These are phyloP conservation scores for Euzetes globulus DNA, from an alignment of 2,888 invertebrate species.

Conservation along the genomic window DNA sequence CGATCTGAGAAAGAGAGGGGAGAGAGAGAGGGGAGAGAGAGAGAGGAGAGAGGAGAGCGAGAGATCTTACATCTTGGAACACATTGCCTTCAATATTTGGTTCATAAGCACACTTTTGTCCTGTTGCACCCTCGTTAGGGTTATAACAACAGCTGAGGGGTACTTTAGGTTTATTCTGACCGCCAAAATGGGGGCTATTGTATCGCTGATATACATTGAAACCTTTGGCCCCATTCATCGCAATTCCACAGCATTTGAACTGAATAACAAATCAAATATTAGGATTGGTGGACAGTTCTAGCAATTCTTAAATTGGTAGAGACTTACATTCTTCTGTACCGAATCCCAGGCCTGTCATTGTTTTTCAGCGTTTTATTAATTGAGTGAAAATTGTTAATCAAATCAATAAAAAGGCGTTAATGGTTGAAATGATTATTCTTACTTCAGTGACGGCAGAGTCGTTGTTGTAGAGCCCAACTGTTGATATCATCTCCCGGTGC, in stretches of 20 bases:
- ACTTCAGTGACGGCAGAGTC: constrained; percentile 56
- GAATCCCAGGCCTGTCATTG: constrained; percentile 65
- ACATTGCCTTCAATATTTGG: neutral
- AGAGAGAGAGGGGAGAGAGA: too few relatives aligned
- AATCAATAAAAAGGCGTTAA: neutral
- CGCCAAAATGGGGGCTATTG: neutral
- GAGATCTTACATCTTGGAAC: constrained; percentile 24
- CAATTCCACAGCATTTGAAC: constrained; percentile 38
- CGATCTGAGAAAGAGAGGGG: too few relatives aligned
- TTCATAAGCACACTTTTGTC: neutral
- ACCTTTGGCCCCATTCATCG: neutral
- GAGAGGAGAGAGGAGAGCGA: neutral
- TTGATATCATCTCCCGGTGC: constrained; percentile 42
- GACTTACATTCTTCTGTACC: constrained; percentile 62
- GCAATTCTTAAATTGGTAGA: neutral
- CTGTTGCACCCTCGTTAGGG: neutral
- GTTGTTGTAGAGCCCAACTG: constrained; percentile 42
- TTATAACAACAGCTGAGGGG: constrained; percentile 36
- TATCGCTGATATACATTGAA: constrained; percentile 29
- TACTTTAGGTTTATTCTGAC: constrained; percentile 24
- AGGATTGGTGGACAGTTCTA: too few relatives aligned
- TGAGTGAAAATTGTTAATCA: neutral
- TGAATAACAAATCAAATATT: neutral
- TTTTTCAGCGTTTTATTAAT: neutral
- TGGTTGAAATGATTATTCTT: neutral